phyloP scores from a whole-genome alignment of 2,113 vertebrate genomes.

The Antechinus flavipes region DNA sequence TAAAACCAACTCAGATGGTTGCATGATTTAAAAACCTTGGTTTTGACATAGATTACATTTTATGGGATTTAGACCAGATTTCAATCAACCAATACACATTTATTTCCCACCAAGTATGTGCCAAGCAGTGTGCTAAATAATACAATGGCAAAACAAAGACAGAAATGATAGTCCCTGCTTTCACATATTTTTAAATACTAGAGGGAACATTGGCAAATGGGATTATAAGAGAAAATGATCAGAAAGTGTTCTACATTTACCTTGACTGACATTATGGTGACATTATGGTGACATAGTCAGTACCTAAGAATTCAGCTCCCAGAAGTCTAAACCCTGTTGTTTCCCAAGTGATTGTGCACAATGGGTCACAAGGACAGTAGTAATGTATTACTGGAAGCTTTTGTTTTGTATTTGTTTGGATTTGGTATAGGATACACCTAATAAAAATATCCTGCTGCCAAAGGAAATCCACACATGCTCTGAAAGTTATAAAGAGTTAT shows the following conservation, averaged over 20 bases:
- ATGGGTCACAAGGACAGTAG: background rate
- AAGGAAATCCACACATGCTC: background rate
- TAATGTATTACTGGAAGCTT: background rate
- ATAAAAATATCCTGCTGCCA: background rate
- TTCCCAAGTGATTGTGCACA: fast-evolving
- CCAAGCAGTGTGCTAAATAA: background rate
- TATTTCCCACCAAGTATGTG: background rate
- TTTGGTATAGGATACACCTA: background rate
- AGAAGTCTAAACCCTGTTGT: too few relatives aligned
- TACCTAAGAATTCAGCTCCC: background rate
- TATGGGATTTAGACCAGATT: background rate
- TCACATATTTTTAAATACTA: background rate
- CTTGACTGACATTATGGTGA: background rate
- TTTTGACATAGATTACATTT: background rate
- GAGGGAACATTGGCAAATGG: background rate
- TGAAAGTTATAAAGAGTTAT: background rate
- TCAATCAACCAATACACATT: background rate
- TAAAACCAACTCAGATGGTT: background rate
- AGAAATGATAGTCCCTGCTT: background rate
- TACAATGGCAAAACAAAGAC: background rate
- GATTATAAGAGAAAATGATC: fast-evolving
- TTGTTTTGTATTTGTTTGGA: background rate
- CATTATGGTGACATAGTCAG: fast-evolving
- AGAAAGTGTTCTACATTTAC: too few relatives aligned
- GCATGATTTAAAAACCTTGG: background rate